Conservation (phyloP, 2,113 vertebrate genomes). For the Calidris pygmaea region DNA sequence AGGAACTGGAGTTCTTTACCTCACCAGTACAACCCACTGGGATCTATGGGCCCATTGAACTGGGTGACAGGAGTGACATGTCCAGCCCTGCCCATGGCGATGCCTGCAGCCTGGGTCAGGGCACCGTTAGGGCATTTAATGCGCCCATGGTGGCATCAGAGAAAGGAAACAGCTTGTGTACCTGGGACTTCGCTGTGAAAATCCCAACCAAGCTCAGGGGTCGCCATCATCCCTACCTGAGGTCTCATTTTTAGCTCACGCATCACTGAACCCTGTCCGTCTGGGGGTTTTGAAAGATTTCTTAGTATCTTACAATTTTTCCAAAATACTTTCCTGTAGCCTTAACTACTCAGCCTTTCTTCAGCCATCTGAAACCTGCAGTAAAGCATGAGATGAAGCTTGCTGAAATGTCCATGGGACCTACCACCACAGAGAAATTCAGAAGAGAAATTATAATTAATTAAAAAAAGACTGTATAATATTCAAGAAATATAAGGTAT, state of each 20-base stretch:
- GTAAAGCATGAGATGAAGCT: neutral
- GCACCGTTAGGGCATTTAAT: neutral
- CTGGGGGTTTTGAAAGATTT: neutral
- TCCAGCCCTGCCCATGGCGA: neutral
- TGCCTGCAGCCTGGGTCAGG: neutral
- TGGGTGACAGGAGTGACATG: neutral
- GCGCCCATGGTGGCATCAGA: neutral
- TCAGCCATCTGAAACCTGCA: neutral
- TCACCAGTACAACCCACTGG: neutral
- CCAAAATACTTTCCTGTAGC: neutral
- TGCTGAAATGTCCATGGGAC: neutral
- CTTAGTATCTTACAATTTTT: neutral
- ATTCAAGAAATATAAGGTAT: neutral
- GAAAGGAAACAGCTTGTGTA: neutral
- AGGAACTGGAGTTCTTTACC: neutral
- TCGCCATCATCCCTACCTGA: neutral
- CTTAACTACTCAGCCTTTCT: neutral
- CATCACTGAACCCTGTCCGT: neutral
- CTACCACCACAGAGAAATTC: neutral
- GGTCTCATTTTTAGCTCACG: neutral
- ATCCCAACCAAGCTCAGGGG: neutral
- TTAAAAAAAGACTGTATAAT: neutral
- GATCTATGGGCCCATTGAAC: fast-evolving
- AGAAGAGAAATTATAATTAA: neutral
- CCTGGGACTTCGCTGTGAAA: neutral